phyloP scores from a whole-genome alignment of 1,140 invertebrate species.

The Megathymus violae region DNA sequence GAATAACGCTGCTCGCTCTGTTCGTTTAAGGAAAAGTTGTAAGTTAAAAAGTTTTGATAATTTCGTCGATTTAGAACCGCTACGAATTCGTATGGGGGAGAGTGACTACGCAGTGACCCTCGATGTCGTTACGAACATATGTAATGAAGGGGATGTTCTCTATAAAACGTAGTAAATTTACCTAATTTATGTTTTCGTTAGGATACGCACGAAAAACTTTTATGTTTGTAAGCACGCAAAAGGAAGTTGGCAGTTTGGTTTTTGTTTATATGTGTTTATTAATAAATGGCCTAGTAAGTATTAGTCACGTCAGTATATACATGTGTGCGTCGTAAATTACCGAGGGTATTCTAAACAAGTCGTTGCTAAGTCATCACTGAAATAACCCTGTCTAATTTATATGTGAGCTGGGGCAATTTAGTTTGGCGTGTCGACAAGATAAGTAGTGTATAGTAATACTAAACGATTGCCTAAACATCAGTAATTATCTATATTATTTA shows the following conservation, averaged over 20 bases:
- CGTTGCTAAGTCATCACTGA: conserved; percentile 54
- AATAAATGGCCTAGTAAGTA: conserved; percentile 62
- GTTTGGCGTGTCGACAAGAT: conserved; percentile 39
- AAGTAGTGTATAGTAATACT: conserved; percentile 33
- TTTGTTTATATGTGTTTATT: conserved; percentile 71
- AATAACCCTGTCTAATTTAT: conserved; percentile 54
- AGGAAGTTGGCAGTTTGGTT: conserved; percentile 77
- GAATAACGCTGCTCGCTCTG: conserved; percentile 57
- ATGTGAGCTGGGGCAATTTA: conserved; percentile 31
- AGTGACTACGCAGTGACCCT: conserved; percentile 72
- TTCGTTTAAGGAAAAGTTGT: conserved; percentile 75
- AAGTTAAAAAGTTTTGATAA: conserved; percentile 82
- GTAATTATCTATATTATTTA: conserved; percentile 23
- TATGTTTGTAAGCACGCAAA: conserved; percentile 77
- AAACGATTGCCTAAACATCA: conserved; percentile 20
- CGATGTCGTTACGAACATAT: conserved; percentile 76
- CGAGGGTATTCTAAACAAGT: conserved; percentile 63
- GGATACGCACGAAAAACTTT: conserved; percentile 80
- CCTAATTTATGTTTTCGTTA: conserved; percentile 82
- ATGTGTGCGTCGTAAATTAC: conserved; percentile 66
- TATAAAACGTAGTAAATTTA: conserved; percentile 78
- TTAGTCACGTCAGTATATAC: conserved; percentile 62
- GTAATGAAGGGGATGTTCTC: conserved; percentile 78
- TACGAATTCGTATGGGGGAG: conserved; percentile 67
- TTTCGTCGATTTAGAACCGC: conserved; percentile 68